Evolutionary conservation across 1,140 invertebrate species (phyloP).

Genomic region (Drosophila nannoptera): DNA sequence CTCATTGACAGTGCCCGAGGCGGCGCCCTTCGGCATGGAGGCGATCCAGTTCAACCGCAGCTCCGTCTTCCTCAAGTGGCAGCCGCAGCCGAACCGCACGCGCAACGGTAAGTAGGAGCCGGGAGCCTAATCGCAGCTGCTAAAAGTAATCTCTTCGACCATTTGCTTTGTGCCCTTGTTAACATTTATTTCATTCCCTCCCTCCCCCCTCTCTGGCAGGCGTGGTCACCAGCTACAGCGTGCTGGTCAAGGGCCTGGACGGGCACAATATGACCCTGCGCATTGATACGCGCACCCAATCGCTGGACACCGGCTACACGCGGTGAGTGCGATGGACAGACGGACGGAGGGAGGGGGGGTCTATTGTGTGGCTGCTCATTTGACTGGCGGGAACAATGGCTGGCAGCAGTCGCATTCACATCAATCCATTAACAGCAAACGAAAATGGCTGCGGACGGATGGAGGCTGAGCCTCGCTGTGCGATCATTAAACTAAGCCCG

Average conservation of each 20-base stretch:
- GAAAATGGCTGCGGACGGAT: constrained; percentile 52
- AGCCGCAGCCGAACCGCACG: constrained; percentile 83
- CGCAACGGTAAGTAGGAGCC: constrained; percentile 83
- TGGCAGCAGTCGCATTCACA: constrained; percentile 48
- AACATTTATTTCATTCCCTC: constrained; percentile 72
- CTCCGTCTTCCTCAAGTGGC: constrained; percentile 90
- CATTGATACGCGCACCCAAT: constrained; percentile 82
- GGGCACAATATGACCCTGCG: constrained; percentile 80
- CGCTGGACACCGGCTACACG: constrained; percentile 80
- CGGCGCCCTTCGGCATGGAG: constrained; percentile 89
- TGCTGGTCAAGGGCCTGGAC: constrained; percentile 78
- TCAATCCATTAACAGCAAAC: constrained; percentile 76
- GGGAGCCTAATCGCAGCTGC: too few relatives aligned
- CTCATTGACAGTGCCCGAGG: constrained; percentile 84
- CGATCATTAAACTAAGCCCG: constrained; percentile 74
- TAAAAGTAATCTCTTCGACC: not conserved
- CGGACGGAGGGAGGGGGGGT: not conserved
- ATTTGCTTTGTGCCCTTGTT: constrained; percentile 38
- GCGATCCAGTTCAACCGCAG: constrained; percentile 88
- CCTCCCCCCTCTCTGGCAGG: constrained; percentile 39
- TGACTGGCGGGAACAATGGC: constrained; percentile 48
- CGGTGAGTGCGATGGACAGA: constrained; percentile 51
- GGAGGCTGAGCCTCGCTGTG: constrained; percentile 56
- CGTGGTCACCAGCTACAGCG: constrained; percentile 77
- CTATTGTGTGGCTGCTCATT: constrained; percentile 56